Percentiles rank a stretch among this genome's conserved stretches.
Conservation (phyloP, 2,113 vertebrate species). For the Eudorcas thomsonii region DNA sequence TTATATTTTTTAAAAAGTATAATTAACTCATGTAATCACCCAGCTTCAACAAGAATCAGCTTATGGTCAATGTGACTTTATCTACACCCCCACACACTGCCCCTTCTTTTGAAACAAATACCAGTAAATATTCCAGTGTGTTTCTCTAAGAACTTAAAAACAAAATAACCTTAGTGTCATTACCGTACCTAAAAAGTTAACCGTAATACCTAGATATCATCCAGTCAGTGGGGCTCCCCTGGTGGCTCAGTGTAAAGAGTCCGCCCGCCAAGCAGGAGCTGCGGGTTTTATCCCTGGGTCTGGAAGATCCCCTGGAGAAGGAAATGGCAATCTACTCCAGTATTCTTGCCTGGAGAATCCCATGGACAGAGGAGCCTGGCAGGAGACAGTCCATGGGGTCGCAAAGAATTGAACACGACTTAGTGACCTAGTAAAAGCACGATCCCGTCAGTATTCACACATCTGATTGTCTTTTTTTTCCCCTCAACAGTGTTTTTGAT, state of each 20-base stretch:
- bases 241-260: background rate
- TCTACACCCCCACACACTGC: too few species aligned
- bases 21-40: background rate
- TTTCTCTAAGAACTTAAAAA: background rate
- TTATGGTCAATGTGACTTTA: background rate
- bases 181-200: background rate
- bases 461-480: background rate
- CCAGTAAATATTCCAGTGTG: background rate
- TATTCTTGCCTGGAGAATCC: background rate
- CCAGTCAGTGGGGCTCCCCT: background rate
- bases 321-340: background rate
- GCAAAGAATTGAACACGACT: background rate
- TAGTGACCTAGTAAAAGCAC: background rate
- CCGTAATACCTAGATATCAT: background rate
- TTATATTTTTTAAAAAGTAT: background rate
- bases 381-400: background rate
- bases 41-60: background rate
- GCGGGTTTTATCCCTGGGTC: background rate
- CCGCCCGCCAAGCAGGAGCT: background rate
- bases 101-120: background rate
- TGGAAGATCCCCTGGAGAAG: background rate
- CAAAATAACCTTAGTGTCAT: background rate
- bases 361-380: background rate
- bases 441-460: background rate
- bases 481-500: background rate